These are phyloP conservation scores for Lucilia sericata DNA, from an alignment of 1,140 invertebrate genomes.

Conservation along the genomic window DNA sequence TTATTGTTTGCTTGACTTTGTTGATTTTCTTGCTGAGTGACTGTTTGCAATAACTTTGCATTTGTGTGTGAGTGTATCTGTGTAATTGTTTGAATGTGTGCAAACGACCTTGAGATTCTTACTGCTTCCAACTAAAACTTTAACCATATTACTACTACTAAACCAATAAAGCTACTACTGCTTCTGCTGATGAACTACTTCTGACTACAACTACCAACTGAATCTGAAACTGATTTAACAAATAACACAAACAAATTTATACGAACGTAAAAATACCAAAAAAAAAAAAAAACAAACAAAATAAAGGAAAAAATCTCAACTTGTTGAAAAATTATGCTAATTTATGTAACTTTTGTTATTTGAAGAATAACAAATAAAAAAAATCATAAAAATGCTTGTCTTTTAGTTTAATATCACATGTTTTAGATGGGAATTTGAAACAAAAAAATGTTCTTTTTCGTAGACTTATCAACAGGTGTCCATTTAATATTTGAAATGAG, in stretches of 20 bases:
- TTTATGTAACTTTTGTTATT: constrained; percentile 13
- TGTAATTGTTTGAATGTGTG: background rate
- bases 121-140: no score
- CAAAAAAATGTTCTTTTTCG: no score
- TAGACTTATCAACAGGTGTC: no score
- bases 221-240: no score
- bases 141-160: background rate
- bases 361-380: no score
- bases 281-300: background rate
- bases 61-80: background rate
- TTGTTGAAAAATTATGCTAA: background rate
- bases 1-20: background rate
- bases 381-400: no score
- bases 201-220: no score
- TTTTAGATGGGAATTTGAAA: no score
- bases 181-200: no score
- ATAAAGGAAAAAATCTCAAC: background rate
- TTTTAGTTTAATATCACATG: no score
- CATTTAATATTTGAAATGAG: no score
- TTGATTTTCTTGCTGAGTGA: constrained; percentile 10
- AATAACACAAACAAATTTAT: background rate
- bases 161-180: background rate
- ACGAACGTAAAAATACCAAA: no score
- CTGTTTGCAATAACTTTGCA: background rate
- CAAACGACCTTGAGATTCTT: constrained; percentile 13